Base-by-base conservation (phyloP, 2,888 invertebrate genomes). In the Chloromyia formosa region DNA sequence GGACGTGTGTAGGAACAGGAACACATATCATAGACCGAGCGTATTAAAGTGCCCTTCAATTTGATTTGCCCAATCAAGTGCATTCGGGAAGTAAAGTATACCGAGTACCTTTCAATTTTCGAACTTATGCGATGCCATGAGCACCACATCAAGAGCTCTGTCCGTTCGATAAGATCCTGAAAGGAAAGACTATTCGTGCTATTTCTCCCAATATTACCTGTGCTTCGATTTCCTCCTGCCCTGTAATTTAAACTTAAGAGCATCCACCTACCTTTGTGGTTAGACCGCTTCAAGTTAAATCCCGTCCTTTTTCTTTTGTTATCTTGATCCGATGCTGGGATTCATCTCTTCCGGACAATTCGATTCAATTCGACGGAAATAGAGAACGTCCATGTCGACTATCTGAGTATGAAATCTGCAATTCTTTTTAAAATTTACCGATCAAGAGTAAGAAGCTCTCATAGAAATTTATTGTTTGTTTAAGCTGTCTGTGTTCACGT, bases 41-140 rank as follows among this genome's bases (percentile, higher is more conserved):
- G 3, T 49, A 66, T 66, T 35, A 20, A 42, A 62, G 62, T 62
- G 49, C 42, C n/a, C 54, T 69, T 54, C 56, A 71, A 71, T 18
- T 58, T 56, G 71, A 56, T 56, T 40, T 56, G 71, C 40, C 58
- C 71, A 71, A 58, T 71, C 58, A 71, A 71, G 71, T 35, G 71
- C 71, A 42, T 40, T 58, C 71, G 35, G 71, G 20, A 58, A 56
- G 40, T 68, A 68, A 69, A 54, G 69, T 69, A 69, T 7, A 35
- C 7, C 27, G 27, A 35, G 27, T 49, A 49, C 71, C 56, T 58
- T 69, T 54, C 53, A 54, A 49, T 53, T 53, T 53, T 69, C 69
- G 45, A 66, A 35, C 56, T 69, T 23, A 69, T 54, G 69, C 35
- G 27, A 66, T 49, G 53, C 45, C 23, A 18, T 49, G 20, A 35